These are phyloP conservation scores for Pelecanoides urinatrix DNA, from an alignment of 2,113 vertebrate genomes.

Conservation along the genomic window DNA sequence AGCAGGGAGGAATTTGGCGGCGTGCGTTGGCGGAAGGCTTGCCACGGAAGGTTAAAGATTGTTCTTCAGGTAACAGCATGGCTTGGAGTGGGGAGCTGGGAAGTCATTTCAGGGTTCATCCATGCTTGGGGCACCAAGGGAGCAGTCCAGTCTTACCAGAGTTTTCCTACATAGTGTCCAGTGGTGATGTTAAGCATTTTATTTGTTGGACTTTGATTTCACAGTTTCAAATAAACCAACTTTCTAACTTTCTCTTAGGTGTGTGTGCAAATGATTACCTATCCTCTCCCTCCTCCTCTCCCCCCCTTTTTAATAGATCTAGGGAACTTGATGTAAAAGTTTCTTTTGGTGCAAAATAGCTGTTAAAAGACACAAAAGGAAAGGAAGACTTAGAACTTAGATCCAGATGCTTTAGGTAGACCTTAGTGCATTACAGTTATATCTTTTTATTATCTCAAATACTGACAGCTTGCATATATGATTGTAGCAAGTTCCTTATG, in stretches of 20 bases:
- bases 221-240: slow-evolving; percentile 35
- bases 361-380: background rate
- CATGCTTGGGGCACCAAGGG: background rate
- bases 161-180: background rate
- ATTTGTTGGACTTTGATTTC: slow-evolving; percentile 23
- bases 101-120: background rate
- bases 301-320: background rate
- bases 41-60: accelerated
- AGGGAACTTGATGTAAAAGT: background rate
- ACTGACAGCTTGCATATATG: background rate
- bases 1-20: background rate
- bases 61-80: background rate
- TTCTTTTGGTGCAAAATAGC: background rate
- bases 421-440: background rate
- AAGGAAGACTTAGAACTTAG: background rate
- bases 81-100: background rate
- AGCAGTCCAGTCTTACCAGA: background rate
- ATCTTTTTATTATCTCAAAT: background rate
- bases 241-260: background rate
- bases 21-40: background rate
- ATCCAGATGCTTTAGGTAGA: background rate
- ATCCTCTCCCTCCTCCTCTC: accelerated
- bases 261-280: background rate
- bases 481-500: background rate
- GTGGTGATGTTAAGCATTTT: background rate